phyloP scores from a whole-genome alignment of 2,797 vertebrate genomes.

The Bradypodion pumilum region DNA sequence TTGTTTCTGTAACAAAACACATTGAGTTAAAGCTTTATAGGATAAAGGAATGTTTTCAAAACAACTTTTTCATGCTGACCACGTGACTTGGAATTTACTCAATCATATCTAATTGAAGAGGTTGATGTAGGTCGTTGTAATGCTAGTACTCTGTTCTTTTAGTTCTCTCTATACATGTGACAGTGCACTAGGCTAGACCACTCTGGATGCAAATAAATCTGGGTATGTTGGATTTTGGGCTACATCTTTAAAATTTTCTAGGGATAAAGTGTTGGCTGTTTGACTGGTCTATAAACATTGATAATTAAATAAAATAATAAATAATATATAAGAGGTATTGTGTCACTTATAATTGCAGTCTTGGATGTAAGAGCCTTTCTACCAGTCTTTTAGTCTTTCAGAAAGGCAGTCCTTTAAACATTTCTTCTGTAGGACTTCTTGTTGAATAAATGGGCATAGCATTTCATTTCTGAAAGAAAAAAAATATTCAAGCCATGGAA shows the following conservation, averaged over 20 bases:
- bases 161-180: neutral
- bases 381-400: neutral
- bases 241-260: neutral
- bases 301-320: no score
- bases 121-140: neutral
- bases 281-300: neutral
- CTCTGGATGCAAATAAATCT: neutral
- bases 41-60: neutral
- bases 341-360: neutral
- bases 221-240: neutral
- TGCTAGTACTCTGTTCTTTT: neutral
- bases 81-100: neutral
- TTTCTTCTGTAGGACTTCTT: neutral
- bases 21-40: neutral
- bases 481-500: neutral
- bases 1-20: neutral
- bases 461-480: neutral
- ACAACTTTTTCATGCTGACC: neutral
- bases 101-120: no score
- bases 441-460: neutral
- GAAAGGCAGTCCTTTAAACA: neutral
- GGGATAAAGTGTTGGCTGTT: neutral
- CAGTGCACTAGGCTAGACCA: neutral
- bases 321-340: no score
- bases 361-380: neutral